Evolutionary conservation across 2,888 invertebrate species (phyloP), one percentile per base, ranked within the genome.

Genomic region (Cyrtodaria siliqua): DNA sequence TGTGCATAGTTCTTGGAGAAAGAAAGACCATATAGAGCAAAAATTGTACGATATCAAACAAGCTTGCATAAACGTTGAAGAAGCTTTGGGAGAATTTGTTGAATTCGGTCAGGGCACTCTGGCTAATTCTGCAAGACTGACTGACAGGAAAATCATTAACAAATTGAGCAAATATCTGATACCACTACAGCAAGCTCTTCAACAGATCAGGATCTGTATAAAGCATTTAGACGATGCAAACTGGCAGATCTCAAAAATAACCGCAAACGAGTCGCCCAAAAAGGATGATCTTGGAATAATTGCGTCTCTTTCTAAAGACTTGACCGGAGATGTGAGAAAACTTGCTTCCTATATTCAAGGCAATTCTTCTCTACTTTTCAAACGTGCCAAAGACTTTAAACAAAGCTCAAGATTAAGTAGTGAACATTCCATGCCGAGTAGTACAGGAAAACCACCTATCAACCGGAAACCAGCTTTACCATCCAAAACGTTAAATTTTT

Each of bases 281-380:
- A 96, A 96, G 20, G 97, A 98, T 92, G 96, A 97, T 42, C 94
- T 98, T 47, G 98, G 98, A 93, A 97, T 97, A 92, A 94, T 99
- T 73, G 96, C 98, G 79, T 96, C 96, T 12, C 96, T 97, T 90
- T 96, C 97, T 18, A 95, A 97, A 90, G 96, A 97, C 9, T 95
- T 98, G 29, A 97, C 96, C 0, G 96, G 97, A 92, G 97, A 98
- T 93, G 97, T 98, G 44, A 95, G 97, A 82, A 96, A 97, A 92
- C 96, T 97, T 18, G 96, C 97, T 20, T 97, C 97, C 16, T 97
- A 98, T 91, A 97, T 98, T 88, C 97, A 95, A 89, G 92, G 91
- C 52, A 93, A 93, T 77, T 91, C 92, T 23, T 80, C 88, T 16
- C 82, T 90, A 23, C 74, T 92, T 24, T 92, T 92, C 79, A 87